phyloP scores from a whole-genome alignment of 2,888 invertebrate species.

The Emmelina monodactyla region DNA sequence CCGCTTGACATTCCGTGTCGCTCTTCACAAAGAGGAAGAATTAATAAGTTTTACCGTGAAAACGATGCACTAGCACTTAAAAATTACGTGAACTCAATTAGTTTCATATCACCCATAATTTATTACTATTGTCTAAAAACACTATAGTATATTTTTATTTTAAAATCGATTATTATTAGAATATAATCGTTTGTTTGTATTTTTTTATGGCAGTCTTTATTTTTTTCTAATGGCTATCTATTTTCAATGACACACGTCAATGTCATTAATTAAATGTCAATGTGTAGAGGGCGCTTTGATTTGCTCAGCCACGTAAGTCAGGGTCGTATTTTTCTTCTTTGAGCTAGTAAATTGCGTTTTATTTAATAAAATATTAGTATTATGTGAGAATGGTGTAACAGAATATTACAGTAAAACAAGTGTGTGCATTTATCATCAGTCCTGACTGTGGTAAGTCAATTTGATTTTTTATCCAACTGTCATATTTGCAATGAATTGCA shows the following conservation, averaged over 20 bases:
- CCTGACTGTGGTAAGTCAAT: constrained; percentile 37
- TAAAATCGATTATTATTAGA: too few relatives aligned
- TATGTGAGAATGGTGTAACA: constrained; percentile 51
- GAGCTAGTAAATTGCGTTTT: constrained; percentile 42
- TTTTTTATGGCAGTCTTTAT: too few relatives aligned
- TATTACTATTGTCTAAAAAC: neutral
- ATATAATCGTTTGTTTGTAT: too few relatives aligned
- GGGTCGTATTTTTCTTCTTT: constrained; percentile 57
- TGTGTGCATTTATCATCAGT: constrained; percentile 33
- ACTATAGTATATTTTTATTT: too few relatives aligned
- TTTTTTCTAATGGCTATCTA: too few relatives aligned
- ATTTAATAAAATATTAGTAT: constrained; percentile 33
- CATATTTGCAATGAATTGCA: constrained; percentile 46
- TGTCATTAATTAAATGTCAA: constrained; percentile 46
- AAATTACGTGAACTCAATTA: neutral
- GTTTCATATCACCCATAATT: neutral
- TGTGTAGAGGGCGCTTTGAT: constrained; percentile 55
- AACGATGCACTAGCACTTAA: too few relatives aligned
- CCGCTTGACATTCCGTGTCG: too few relatives aligned
- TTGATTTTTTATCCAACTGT: constrained; percentile 36
- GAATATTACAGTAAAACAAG: constrained; percentile 31
- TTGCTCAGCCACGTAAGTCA: constrained; percentile 65
- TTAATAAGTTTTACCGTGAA: too few relatives aligned
- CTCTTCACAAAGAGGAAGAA: too few relatives aligned
- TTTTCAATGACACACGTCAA: too few relatives aligned